Base-by-base conservation (phyloP, 30 jellyfish, hydroid and myxozoan species). In the Aurelia sp. region DNA sequence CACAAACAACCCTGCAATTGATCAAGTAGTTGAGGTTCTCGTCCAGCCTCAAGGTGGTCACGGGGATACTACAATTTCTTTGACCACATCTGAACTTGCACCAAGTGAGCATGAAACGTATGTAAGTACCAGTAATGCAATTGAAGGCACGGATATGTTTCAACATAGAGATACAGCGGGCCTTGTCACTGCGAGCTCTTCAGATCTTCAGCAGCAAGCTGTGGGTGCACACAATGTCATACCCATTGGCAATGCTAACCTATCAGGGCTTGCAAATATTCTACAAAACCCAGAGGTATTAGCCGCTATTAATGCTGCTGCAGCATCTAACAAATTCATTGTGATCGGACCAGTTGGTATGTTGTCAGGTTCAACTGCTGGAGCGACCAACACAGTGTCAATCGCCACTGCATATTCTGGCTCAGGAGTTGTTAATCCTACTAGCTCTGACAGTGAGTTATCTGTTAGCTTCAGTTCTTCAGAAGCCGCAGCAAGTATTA, bases 331-430 rank as follows among this genome's bases (percentile, higher is more conserved):
- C 72, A 95, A 95, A 79, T 95, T 95, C 79, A 95, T 95, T 62
- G 99, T 95, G 19, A 95, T 95, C 71, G 99, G 99, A 40, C 99
- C 99, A 4, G 99, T 95, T 16, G 96, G 99, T 33, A 95, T 95
- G 99, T 86, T 95, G 44, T 97, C 94, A 63, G 83, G 82, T 7
- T 73, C 90, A 22, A 76, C 71, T 51, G 84, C 97, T 4, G 84
- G 76, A 10, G 59, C 96, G 60, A 63, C 93, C 16, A 72, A 62
- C 27, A 81, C 91, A 44, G 96, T 74, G 10, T 62, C 96, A 17
- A 48, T 89, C 21, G 71, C 98, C 55, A 82, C 89, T 35, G 78
- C 94, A 17, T 90, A 74, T 76, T 52, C 88, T 33, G 62, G 30
- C 57, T 50, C 63, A 19, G 70, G 83, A 11, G 68, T 82, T 9